Evolutionary conservation across 2,888 invertebrate species (phyloP), one percentile per base, ranked within the genome.

Genomic region (Tinea trinotella): DNA sequence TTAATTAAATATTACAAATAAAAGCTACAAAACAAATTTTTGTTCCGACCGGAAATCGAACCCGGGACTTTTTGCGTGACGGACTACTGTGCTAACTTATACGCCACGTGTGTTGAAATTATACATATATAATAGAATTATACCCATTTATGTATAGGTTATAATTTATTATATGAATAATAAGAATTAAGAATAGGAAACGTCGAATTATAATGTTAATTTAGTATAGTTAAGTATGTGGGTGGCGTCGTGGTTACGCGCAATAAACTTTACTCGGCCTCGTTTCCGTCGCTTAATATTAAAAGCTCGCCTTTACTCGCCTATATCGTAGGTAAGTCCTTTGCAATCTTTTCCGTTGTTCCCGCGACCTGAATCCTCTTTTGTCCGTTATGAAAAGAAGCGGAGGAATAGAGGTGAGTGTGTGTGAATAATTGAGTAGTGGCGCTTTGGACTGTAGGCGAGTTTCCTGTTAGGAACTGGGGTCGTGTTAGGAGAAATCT

Each of bases 301-400:
- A 77, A 76, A 75, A 71, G 71, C 70, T 71, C 68, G 70, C 70
- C 68, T 70, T 63, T 63, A 64, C 63, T 66, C 67, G 60, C 66
- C 62, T 68, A 63, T 62, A 64, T 55, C 55, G 55, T 67, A 70
- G 61, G 64, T 68, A 68, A 64, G 70, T 75, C 74, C 74, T 76
- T 76, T 76, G 76, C 77, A 80, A 82, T 78, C 74, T 76, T n/a
- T 74, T 70, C 72, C 74, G 77, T 80, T 82, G 83, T 83, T 78
- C 68, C 70, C 71, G 62, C 74, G 78, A 70, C 80, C 79, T 81
- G 76, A 70, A 76, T 82, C 64, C 74, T 68, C 81, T 68, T 76
- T 84, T 84, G 83, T 83, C 69, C 76, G 64, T 62, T 62, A 73
- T 80, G 77, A 82, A 83, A 81, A 76, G 80, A 82, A 76, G 68